Evolutionary conservation across 2,797 vertebrate genomes (phyloP).

Genomic region (Megaceryle alcyon): DNA sequence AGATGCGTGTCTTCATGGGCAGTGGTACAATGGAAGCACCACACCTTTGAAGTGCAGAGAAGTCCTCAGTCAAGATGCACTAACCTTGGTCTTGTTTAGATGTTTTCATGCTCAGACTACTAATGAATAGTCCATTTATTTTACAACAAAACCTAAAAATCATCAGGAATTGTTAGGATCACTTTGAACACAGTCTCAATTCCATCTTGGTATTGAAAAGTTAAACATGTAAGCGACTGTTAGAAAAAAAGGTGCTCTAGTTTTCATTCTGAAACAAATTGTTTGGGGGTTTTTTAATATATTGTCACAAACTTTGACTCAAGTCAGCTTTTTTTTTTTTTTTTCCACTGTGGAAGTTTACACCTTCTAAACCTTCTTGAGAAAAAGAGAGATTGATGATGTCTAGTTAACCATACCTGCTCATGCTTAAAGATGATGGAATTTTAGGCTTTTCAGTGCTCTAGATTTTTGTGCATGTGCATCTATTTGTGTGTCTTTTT

Average conservation of each 20-base stretch:
- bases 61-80: not conserved
- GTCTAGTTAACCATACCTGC: not conserved
- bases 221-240: not conserved
- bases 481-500: not conserved
- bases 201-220: not conserved
- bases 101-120: not conserved
- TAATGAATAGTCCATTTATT: not conserved
- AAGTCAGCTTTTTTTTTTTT: not conserved
- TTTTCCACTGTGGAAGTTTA: not conserved
- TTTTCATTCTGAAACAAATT: not conserved
- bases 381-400: not conserved
- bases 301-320: not conserved
- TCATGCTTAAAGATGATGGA: not conserved
- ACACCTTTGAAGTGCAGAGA: not conserved
- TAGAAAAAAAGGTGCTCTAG: not conserved
- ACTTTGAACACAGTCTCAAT: not conserved
- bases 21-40: not conserved
- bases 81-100: not conserved
- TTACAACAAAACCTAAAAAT: not conserved
- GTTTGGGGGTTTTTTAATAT: not conserved
- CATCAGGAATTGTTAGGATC: not conserved
- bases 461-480: not conserved
- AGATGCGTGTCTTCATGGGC: not conserved
- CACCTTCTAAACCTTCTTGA: fast-evolving
- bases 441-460: not conserved